Conservation (phyloP, 2,888 invertebrate species). For the Drosophila eohydei region DNA sequence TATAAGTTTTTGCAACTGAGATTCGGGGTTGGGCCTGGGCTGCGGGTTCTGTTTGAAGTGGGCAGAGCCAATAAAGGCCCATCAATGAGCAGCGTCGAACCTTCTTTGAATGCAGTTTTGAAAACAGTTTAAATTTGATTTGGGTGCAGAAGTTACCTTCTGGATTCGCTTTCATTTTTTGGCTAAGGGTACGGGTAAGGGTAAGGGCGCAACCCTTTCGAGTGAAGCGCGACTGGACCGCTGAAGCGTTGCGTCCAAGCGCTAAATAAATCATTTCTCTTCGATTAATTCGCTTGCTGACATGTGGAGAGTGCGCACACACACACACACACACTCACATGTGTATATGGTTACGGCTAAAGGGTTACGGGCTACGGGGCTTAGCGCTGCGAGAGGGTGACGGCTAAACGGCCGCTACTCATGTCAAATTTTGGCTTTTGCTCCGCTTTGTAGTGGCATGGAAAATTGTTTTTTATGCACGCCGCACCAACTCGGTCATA, state of each 20-base stretch:
- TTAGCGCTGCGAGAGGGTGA: conserved; percentile 51
- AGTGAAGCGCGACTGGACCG: conserved; percentile 55
- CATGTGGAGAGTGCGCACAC: conserved; percentile 78
- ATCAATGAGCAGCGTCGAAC: conserved; percentile 67
- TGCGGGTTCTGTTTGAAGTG: conserved; percentile 25
- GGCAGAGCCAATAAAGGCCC: conserved; percentile 75
- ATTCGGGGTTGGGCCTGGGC: conserved; percentile 12
- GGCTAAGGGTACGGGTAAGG: conserved; percentile 11
- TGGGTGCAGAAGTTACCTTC: conserved; percentile 60
- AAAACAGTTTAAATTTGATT: conserved; percentile 81
- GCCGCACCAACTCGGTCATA: conserved; percentile 68
- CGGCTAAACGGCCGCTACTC: conserved; percentile 75
- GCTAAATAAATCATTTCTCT: conserved; percentile 85
- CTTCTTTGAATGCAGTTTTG: conserved; percentile 72
- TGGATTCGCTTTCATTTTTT: not conserved
- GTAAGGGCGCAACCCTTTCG: conserved; percentile 65
- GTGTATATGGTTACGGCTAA: conserved; percentile 36
- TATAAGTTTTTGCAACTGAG: conserved; percentile 17
- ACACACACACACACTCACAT: conserved; percentile 26
- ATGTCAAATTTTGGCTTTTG: conserved; percentile 82
- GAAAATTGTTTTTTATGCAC: conserved; percentile 83
- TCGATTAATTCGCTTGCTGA: conserved; percentile 85
- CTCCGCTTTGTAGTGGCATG: conserved; percentile 85
- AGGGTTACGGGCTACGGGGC: conserved; percentile 37
- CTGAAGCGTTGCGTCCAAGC: conserved; percentile 73